Evolutionary conservation across 2,113 vertebrate species (phyloP), one percentile per base, ranked within the genome.

Genomic region (Nanorana parkeri): DNA sequence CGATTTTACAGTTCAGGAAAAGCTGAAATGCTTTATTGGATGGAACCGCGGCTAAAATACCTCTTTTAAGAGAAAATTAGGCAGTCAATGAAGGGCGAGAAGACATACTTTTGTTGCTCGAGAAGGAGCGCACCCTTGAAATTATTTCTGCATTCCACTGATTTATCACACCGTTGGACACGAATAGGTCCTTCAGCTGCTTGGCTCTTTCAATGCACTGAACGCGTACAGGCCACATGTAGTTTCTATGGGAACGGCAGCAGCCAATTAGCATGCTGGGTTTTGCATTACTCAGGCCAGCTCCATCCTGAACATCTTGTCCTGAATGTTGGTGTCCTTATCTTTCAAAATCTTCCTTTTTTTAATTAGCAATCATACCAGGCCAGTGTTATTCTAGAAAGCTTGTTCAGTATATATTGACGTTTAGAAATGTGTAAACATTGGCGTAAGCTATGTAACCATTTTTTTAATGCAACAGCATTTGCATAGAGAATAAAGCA

Each of bases 141-240:
- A 55, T 77, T 11, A 0, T 64, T 17, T 80, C 79, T 85, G 5
- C 36, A 82, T 86, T 58, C 26, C 11, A 54, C 17, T 52, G 24
- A 10, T 26, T 78, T 85, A 84, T 73, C 28, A 66, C 15, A 0
- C 54, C 68, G 52, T 75, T 23, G 21, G 47, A 4, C 69, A 79
- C 64, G 83, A 71, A 84, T 61, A 83, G 52, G 26, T 36, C 15
- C 24, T 69, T 84, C 68, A 78, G 16, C 23, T 86, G 52, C 52
- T 73, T 68, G 26, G 76, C 51, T 86, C 26, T 11, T 61, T 3
- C 16, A 8, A 51, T 60, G 4, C 23, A 81, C 41, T 80, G 4
- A 15, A 2, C 74, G 32, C 11, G 21, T 26, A 71, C 19, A 11
- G 2, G 29, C 23, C 64, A 23, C 0, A 68, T 84, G 20, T 32